phyloP scores from a whole-genome alignment of 1,140 invertebrate species.

The Tribolium castaneum region DNA sequence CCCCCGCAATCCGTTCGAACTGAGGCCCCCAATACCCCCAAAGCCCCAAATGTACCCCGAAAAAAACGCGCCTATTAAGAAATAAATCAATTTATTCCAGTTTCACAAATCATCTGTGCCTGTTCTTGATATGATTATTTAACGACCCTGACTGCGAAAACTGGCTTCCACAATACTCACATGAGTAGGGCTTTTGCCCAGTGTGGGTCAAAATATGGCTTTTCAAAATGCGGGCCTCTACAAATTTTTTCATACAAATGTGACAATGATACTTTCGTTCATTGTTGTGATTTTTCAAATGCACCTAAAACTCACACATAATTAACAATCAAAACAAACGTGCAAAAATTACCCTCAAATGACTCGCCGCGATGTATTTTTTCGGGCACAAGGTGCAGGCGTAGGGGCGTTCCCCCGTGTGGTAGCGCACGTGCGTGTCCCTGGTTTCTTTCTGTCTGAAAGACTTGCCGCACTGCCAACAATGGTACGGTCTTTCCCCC shows the following conservation, averaged over 20 bases:
- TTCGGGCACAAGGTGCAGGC: constrained; percentile 71
- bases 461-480: constrained; percentile 60
- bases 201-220: constrained; percentile 52
- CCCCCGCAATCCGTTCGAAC: constrained; percentile 49
- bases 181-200: constrained; percentile 49
- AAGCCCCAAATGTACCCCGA: constrained; percentile 39
- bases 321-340: too few relatives aligned
- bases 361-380: constrained; percentile 60
- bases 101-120: constrained; percentile 14
- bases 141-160: constrained; percentile 41
- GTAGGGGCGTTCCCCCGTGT: constrained; percentile 76
- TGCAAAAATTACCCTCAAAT: constrained; percentile 55
- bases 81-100: background rate
- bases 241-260: constrained; percentile 53
- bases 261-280: constrained; percentile 53
- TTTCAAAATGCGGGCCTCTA: constrained; percentile 53
- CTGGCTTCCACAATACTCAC: constrained; percentile 49
- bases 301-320: constrained; percentile 54
- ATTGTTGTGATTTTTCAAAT: constrained; percentile 58
- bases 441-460: constrained; percentile 62
- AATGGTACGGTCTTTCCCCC: constrained; percentile 60
- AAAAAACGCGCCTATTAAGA: background rate
- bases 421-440: constrained; percentile 73
- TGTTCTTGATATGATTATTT: constrained; percentile 36
- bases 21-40: constrained; percentile 48